These are phyloP conservation scores for Epistrophella euchroma DNA, from an alignment of 2,888 invertebrate genomes.

Conservation along the genomic window DNA sequence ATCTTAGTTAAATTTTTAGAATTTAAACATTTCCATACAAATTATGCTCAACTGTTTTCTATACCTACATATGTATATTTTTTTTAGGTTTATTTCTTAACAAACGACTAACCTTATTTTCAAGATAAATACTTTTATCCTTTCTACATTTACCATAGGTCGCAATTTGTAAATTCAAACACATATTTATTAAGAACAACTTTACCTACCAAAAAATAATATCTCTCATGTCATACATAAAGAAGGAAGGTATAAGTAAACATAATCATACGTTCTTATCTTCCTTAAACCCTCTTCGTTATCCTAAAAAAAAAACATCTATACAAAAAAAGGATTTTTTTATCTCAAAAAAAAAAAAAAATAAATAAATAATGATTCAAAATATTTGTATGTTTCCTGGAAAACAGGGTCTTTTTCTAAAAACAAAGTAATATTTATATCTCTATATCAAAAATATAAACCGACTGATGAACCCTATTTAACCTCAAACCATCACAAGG, in stretches of 20 bases:
- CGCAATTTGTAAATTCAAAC: conserved; percentile 5
- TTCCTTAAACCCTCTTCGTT: background rate
- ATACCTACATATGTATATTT: no score
- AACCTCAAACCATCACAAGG: conserved; percentile 16
- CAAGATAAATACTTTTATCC: background rate
- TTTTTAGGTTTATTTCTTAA: background rate
- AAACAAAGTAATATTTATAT: background rate
- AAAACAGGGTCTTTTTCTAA: background rate
- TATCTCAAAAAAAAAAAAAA: background rate
- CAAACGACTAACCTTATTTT: background rate
- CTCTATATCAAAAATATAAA: conserved; percentile 7
- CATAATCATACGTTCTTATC: conserved; percentile 15
- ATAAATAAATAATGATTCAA: background rate
- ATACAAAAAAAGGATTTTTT: conserved; percentile 1
- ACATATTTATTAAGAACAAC: background rate
- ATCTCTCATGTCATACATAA: conserved; percentile 5
- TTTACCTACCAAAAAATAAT: background rate
- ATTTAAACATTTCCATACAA: no score
- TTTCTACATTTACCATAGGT: background rate
- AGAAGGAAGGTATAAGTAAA: no score
- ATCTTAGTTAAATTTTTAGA: no score
- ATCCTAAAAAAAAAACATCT: background rate
- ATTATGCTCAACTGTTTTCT: no score
- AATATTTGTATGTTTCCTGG: background rate
- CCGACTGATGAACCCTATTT: conserved; percentile 11